A percentile compares a stretch with the other conserved stretches of the same genome.
phyloP scores from a whole-genome alignment of 2,113 vertebrate species.

The Microtus pennsylvanicus region DNA sequence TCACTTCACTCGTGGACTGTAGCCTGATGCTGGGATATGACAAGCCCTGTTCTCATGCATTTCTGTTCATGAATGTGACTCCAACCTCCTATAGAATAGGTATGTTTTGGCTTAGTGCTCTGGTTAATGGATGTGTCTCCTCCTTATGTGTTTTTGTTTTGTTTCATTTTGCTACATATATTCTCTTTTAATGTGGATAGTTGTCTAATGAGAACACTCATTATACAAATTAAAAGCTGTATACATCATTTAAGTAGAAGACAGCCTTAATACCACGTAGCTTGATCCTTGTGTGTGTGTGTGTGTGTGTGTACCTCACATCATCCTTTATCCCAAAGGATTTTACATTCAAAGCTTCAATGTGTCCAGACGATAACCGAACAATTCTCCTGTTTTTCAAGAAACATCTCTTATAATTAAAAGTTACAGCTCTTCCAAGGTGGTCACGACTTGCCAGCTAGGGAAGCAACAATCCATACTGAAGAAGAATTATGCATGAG shows the following conservation, averaged over 20 bases:
- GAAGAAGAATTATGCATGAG: conserved; percentile 76
- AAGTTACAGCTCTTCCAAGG: conserved; percentile 61
- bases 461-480: conserved; percentile 53
- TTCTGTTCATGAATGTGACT: neutral
- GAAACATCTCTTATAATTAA: conserved; percentile 66
- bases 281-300: neutral
- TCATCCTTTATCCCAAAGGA: neutral
- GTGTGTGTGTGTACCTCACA: neutral
- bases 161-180: neutral
- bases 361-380: conserved; percentile 56
- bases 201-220: neutral
- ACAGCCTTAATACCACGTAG: neutral
- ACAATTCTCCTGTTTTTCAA: conserved; percentile 52
- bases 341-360: conserved; percentile 3
- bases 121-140: neutral
- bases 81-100: neutral
- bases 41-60: neutral
- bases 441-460: neutral
- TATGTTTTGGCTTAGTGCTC: neutral
- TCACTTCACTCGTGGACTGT: conserved; percentile 11
- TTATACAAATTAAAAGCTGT: conserved; percentile 18
- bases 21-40: neutral
- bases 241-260: neutral
- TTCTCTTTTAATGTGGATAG: conserved; percentile 18
- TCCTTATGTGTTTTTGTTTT: neutral